These are phyloP conservation scores for Coracias cyanogaster DNA, from an alignment of 2,797 vertebrate genomes.

Conservation along the genomic window DNA sequence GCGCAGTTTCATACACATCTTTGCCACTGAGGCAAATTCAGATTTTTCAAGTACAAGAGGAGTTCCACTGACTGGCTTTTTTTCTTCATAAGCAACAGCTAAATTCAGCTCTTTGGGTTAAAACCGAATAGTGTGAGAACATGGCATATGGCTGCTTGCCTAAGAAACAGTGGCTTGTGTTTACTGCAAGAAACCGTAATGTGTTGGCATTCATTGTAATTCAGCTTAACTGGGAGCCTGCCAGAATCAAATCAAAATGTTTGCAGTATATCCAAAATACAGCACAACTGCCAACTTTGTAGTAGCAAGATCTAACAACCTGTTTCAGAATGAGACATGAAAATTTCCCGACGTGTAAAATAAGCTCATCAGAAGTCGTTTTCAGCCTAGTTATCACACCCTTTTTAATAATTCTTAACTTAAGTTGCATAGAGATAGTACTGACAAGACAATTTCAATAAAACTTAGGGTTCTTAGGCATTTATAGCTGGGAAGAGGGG, in stretches of 20 bases:
- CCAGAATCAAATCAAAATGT: slow-evolving; percentile 55
- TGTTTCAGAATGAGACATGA: neutral
- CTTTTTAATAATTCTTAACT: neutral
- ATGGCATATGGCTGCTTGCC: slow-evolving; percentile 54
- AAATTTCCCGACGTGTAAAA: neutral
- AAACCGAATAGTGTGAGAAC: neutral
- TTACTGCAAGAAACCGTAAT: slow-evolving; percentile 37
- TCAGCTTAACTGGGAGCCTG: slow-evolving; percentile 63
- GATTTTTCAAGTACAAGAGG: neutral
- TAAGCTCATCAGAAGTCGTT: neutral
- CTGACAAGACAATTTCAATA: neutral
- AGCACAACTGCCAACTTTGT: slow-evolving; percentile 20
- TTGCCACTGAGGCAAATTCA: neutral
- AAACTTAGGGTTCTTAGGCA: neutral
- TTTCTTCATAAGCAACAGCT: neutral
- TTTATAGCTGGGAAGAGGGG: neutral
- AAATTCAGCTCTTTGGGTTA: slow-evolving; percentile 9
- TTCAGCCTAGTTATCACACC: neutral
- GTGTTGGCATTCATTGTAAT: slow-evolving; percentile 45
- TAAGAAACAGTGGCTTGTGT: slow-evolving; percentile 26
- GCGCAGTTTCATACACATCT: neutral
- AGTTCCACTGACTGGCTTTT: neutral
- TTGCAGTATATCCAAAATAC: slow-evolving; percentile 53
- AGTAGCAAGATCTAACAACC: slow-evolving; percentile 38
- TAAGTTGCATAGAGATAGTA: neutral